Percentiles rank a stretch among this genome's conserved stretches.
phyloP scores from a whole-genome alignment of 2,113 vertebrate species.

The Antidorcas marsupialis region DNA sequence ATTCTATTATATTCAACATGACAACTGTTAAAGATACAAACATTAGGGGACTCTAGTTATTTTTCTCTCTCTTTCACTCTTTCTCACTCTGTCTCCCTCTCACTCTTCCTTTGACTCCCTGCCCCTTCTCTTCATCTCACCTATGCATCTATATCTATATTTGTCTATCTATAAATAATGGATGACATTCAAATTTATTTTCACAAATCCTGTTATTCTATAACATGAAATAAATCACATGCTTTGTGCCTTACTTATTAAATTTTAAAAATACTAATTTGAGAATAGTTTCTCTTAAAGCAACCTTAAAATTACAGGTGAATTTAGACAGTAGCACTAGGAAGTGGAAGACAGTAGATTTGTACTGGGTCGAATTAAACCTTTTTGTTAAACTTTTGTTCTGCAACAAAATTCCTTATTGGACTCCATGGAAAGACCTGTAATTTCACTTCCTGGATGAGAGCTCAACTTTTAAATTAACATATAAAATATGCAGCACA shows the following conservation, averaged over 20 bases:
- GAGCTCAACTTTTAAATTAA: constrained; percentile 64
- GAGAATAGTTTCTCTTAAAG: not conserved
- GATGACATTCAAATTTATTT: not conserved
- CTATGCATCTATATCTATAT: not conserved
- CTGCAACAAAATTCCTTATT: constrained; percentile 31
- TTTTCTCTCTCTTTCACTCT: not conserved
- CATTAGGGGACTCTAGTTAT: not conserved
- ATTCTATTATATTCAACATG: not conserved
- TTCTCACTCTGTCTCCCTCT: not conserved
- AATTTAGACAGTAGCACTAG: not conserved
- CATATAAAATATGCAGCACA: constrained; percentile 59
- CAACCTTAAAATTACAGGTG: not conserved
- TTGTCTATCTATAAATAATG: not conserved
- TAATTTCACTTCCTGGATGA: constrained; percentile 43
- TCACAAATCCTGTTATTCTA: not conserved
- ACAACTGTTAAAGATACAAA: not conserved
- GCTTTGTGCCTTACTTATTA: not conserved
- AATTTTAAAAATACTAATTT: not conserved
- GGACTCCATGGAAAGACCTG: constrained; percentile 23
- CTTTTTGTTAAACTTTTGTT: constrained; percentile 16
- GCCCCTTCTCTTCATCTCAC: not conserved
- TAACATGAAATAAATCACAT: not conserved
- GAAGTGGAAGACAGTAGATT: not conserved
- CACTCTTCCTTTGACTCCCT: not conserved
- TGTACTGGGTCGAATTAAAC: not conserved